Evolutionary conservation across 2,797 vertebrate species (phyloP).

Genomic region (Typhlichthys eigenmanni): DNA sequence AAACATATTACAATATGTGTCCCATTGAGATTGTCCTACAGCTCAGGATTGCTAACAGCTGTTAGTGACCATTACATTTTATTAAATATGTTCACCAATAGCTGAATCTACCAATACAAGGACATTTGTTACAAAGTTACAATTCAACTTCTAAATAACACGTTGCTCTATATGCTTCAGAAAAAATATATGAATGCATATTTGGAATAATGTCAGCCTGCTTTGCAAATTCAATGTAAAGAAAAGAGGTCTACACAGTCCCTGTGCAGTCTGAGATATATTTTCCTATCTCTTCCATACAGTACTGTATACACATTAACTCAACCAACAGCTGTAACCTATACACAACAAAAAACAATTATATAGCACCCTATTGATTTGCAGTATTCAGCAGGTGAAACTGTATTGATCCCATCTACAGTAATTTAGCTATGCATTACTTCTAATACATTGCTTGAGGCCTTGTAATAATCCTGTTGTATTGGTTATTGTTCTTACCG

Average conservation of each 20-base stretch:
- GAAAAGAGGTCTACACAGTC: too few relatives aligned
- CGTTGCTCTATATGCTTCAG: not conserved
- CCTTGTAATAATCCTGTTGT: conserved; percentile 8
- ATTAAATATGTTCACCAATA: too few relatives aligned
- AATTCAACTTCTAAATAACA: not conserved
- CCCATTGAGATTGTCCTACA: conserved; percentile 8
- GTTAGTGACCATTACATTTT: too few relatives aligned
- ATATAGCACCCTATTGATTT: conserved; percentile 67
- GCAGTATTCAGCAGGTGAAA: conserved; percentile 54
- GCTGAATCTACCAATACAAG: conserved; percentile 20
- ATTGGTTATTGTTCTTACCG: not conserved
- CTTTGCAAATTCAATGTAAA: too few relatives aligned
- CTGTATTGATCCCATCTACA: conserved; percentile 54
- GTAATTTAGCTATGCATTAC: conserved; percentile 45
- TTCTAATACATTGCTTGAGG: conserved; percentile 32
- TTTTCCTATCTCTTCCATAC: not conserved
- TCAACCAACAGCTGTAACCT: conserved; percentile 36
- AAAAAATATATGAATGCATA: not conserved
- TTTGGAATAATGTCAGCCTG: not conserved
- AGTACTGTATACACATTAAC: not conserved
- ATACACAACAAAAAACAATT: conserved; percentile 52
- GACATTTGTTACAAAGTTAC: too few relatives aligned
- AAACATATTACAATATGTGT: conserved; percentile 19
- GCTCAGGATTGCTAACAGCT: too few relatives aligned
- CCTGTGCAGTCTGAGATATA: too few relatives aligned